Conservation (phyloP, 1,140 invertebrate species). For the Trichoplusia ni region DNA sequence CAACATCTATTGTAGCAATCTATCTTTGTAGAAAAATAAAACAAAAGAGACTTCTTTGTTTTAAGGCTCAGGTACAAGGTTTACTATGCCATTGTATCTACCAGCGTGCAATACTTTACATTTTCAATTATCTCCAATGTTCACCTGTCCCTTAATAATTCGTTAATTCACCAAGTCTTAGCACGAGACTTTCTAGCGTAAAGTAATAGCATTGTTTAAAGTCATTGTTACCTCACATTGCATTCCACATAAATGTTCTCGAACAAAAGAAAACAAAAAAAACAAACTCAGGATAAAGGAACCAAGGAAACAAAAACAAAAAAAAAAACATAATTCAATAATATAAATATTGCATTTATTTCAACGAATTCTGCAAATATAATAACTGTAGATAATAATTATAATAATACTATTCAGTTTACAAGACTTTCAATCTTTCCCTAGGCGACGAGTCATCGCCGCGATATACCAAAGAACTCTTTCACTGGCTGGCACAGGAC, state of each 20-base stretch:
- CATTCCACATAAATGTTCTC: slow-evolving; percentile 42
- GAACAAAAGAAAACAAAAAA: slow-evolving; percentile 56
- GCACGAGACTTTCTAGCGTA: slow-evolving; percentile 51
- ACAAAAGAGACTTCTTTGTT: slow-evolving; percentile 57
- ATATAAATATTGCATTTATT: slow-evolving; percentile 82
- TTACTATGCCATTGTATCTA: slow-evolving; percentile 13
- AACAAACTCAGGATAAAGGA: slow-evolving; percentile 72
- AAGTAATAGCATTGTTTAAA: slow-evolving; percentile 43
- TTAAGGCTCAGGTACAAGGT: slow-evolving; percentile 50
- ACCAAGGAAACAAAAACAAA: slow-evolving; percentile 71
- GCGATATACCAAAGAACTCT: slow-evolving; percentile 57
- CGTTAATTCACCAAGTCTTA: slow-evolving; percentile 48
- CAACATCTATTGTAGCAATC: not conserved
- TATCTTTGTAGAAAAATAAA: slow-evolving; percentile 28
- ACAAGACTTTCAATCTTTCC: slow-evolving; percentile 66
- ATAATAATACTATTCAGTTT: slow-evolving; percentile 80
- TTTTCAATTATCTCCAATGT: slow-evolving; percentile 43
- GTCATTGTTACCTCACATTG: slow-evolving; percentile 40
- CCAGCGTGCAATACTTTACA: slow-evolving; percentile 3
- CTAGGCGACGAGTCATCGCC: slow-evolving; percentile 44
- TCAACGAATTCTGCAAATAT: slow-evolving; percentile 80
- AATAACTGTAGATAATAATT: slow-evolving; percentile 80
- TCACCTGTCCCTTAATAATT: slow-evolving; percentile 56
- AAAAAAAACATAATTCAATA: slow-evolving; percentile 79
- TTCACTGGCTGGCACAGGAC: slow-evolving; percentile 73